These are phyloP conservation scores for Pangasius krempfi DNA, from an alignment of 2,797 vertebrate species.

Conservation along the genomic window DNA sequence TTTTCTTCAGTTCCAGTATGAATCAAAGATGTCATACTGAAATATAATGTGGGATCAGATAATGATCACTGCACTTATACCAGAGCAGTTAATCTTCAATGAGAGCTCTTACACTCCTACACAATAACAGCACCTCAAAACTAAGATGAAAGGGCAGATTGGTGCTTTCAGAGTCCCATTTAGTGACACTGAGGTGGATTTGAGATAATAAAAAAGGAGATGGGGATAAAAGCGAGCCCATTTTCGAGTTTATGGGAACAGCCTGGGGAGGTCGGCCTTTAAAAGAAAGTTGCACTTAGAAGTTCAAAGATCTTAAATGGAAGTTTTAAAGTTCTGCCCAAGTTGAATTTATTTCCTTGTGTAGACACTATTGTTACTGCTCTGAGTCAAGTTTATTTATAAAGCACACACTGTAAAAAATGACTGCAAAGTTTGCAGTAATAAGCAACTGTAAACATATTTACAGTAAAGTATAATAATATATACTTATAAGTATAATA, in stretches of 20 bases:
- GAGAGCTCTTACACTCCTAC: not conserved
- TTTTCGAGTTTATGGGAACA: constrained; percentile 7
- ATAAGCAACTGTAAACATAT: not conserved
- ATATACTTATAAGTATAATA: not conserved
- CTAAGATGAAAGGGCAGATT: constrained; percentile 23
- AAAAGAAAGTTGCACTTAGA: not conserved
- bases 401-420: not conserved
- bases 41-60: constrained; percentile 4
- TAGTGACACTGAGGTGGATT: constrained; percentile 13
- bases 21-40: constrained; percentile 1
- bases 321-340: not conserved
- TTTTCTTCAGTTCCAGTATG: constrained; percentile 4
- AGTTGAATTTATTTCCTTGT: not conserved
- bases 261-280: not conserved
- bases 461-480: not conserved
- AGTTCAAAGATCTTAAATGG: constrained; percentile 4
- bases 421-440: not conserved
- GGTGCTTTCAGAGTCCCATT: constrained; percentile 27
- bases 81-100: constrained; percentile 17
- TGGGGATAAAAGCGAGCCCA: constrained; percentile 11
- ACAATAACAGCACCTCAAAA: constrained; percentile 19
- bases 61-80: constrained; percentile 14
- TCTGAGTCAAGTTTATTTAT: not conserved
- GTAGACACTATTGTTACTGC: not conserved
- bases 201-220: constrained; percentile 25